A percentile compares a stretch with the other conserved stretches of the same genome.
Conservation (phyloP, 2,797 vertebrate genomes). For the Moxostoma hubbsi region DNA sequence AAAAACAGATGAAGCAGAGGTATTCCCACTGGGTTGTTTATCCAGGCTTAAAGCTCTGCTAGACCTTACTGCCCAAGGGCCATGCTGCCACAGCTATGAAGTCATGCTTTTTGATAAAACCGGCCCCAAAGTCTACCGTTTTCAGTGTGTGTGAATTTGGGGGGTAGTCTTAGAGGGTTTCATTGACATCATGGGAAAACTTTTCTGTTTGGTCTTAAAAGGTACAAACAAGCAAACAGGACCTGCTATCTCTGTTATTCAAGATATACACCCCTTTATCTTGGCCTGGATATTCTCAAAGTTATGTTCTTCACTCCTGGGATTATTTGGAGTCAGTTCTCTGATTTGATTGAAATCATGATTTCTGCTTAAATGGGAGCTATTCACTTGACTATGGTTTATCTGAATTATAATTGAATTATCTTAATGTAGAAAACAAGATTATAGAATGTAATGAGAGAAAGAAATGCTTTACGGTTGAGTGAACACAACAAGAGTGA, state of each 20-base stretch:
- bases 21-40: conserved; percentile 51
- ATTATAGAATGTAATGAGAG: not conserved
- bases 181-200: conserved; percentile 32
- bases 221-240: conserved; percentile 25
- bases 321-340: not conserved
- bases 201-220: not conserved
- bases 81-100: conserved; percentile 59
- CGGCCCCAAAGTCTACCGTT: conserved; percentile 38
- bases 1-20: conserved; percentile 25
- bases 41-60: conserved; percentile 29
- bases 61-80: conserved; percentile 46
- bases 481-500: too few relatives aligned
- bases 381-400: not conserved
- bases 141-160: conserved; percentile 35
- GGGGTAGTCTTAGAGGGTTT: conserved; percentile 1
- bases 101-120: conserved; percentile 62
- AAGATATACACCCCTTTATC: not conserved
- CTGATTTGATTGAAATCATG: conserved; percentile 5
- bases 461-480: not conserved
- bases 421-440: too few relatives aligned
- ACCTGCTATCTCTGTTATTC: not conserved
- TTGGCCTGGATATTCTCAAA: conserved; percentile 6
- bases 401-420: not conserved
- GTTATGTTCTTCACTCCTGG: not conserved
- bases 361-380: not conserved